These are phyloP conservation scores for Nomada ruficornis DNA, from an alignment of 2,888 invertebrate genomes.

Conservation along the genomic window DNA sequence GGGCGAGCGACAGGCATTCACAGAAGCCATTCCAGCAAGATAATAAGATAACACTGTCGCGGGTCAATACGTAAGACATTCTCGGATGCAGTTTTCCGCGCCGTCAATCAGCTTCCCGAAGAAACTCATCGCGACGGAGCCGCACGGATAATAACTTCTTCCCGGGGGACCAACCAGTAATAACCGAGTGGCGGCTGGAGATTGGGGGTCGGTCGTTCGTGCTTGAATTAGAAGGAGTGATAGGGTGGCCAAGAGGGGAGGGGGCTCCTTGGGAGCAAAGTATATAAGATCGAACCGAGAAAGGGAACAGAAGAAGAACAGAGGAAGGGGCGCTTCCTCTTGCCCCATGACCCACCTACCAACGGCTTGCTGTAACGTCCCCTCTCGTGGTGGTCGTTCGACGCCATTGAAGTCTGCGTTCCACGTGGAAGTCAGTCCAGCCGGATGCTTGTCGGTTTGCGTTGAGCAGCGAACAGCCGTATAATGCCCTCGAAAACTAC, in stretches of 20 bases:
- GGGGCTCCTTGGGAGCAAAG: constrained; percentile 21
- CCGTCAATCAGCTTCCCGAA: constrained; percentile 71
- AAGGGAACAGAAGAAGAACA: neutral
- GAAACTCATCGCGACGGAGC: constrained; percentile 75
- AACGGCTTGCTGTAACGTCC: constrained; percentile 10
- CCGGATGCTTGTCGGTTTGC: constrained; percentile 41
- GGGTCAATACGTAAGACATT: constrained; percentile 54
- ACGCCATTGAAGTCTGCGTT: neutral
- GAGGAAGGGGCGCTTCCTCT: constrained; percentile 17
- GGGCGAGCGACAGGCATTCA: neutral
- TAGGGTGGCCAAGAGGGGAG: constrained; percentile 43
- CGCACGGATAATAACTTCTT: constrained; percentile 78
- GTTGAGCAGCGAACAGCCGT: constrained; percentile 70
- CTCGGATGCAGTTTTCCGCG: constrained; percentile 68
- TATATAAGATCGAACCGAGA: constrained; percentile 10
- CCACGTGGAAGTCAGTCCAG: constrained; percentile 11
- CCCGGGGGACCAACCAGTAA: constrained; percentile 77
- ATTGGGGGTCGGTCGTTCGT: constrained; percentile 70
- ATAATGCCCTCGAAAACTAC: constrained; percentile 79
- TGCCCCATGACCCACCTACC: constrained; percentile 12
- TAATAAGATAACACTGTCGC: constrained; percentile 63
- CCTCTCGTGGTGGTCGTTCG: neutral
- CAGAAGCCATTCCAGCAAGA: constrained; percentile 27
- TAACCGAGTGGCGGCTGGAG: constrained; percentile 75
- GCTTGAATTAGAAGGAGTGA: constrained; percentile 71